Conservation (phyloP, 1,140 invertebrate genomes). For the Solen grandis region DNA sequence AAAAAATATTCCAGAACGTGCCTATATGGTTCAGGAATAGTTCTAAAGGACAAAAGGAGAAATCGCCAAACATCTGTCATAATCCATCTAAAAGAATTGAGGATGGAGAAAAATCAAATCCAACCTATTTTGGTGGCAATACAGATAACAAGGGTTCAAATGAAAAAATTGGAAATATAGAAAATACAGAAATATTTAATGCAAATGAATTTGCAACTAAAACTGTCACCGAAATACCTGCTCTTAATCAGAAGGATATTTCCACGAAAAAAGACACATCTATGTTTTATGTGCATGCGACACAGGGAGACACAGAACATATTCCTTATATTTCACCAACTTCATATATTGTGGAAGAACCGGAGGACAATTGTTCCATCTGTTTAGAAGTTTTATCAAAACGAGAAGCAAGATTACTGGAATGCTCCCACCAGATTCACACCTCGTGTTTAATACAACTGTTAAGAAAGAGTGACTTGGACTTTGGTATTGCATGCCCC, state of each 20-base stretch:
- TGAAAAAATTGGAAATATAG: neutral
- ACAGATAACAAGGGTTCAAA: neutral
- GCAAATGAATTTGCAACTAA: neutral
- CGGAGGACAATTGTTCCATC: conserved; percentile 34
- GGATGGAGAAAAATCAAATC: neutral
- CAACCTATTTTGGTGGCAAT: neutral
- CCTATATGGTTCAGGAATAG: conserved; percentile 40
- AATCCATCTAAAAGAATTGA: neutral
- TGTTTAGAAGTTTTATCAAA: conserved; percentile 46
- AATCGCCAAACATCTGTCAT: neutral
- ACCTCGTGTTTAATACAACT: conserved; percentile 31
- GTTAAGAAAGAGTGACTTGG: conserved; percentile 22
- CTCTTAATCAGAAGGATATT: too few relatives aligned
- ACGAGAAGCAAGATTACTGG: conserved; percentile 23
- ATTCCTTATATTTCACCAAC: neutral
- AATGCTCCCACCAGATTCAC: conserved; percentile 33
- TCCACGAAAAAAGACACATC: neutral
- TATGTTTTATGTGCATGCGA: neutral
- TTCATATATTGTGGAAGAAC: conserved; percentile 31
- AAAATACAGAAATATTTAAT: neutral
- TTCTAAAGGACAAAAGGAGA: conserved; percentile 3
- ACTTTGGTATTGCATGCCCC: conserved; percentile 44
- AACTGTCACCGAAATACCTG: too few relatives aligned
- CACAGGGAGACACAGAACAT: neutral
- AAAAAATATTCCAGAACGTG: conserved; percentile 40